A percentile compares a stretch with the other conserved stretches of the same genome.
phyloP scores from a whole-genome alignment of 2,113 vertebrate genomes.

The Channa maculata region DNA sequence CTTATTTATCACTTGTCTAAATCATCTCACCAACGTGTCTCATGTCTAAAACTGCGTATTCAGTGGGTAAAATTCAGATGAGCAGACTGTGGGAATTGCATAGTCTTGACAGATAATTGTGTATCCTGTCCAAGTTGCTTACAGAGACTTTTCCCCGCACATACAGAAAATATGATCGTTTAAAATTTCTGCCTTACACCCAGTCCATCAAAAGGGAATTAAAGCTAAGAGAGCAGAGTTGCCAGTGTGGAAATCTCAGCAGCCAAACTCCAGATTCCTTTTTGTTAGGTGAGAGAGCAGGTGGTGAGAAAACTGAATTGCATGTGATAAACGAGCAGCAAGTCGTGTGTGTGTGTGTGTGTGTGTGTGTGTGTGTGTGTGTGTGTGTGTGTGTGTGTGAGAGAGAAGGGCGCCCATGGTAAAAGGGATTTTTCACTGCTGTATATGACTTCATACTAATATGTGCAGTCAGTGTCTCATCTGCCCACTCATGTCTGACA shows the following conservation, averaged over 20 bases:
- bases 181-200: constrained; percentile 7
- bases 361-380: background rate
- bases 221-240: background rate
- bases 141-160: too few relatives aligned
- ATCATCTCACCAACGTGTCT: background rate
- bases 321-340: constrained; percentile 33
- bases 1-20: background rate
- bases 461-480: constrained; percentile 1
- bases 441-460: constrained; percentile 12
- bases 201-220: background rate
- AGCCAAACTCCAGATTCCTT: constrained; percentile 4
- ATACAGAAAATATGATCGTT: background rate
- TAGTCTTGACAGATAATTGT: too few relatives aligned
- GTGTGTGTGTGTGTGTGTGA: too few relatives aligned
- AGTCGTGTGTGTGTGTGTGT: constrained; percentile 14
- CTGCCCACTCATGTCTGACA: background rate
- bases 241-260: background rate
- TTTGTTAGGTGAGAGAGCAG: background rate
- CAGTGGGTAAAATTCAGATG: too few relatives aligned
- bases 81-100: too few relatives aligned
- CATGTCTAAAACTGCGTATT: too few relatives aligned
- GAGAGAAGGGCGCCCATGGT: too few relatives aligned
- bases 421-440: constrained; percentile 28
- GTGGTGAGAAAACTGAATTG: constrained; percentile 31
- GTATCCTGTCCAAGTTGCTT: too few relatives aligned